Conservation (phyloP, 1,140 invertebrate genomes). For the Achatina immaculata region DNA sequence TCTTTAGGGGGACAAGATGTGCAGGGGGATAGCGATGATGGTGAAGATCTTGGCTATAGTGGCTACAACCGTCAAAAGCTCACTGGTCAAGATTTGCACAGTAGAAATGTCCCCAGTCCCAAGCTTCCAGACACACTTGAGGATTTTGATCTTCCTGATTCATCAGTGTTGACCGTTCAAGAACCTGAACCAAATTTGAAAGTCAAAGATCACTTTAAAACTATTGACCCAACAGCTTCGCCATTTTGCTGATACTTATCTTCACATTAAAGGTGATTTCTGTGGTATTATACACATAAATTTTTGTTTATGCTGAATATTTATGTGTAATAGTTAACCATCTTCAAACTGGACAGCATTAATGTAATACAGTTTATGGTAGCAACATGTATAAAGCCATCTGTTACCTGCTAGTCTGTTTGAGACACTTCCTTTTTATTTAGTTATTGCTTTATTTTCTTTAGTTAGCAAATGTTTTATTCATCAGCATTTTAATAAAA, state of each 20-base stretch:
- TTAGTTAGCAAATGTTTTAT: background rate
- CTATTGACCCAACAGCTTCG: slow-evolving; percentile 70
- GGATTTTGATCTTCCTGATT: slow-evolving; percentile 36
- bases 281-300: background rate
- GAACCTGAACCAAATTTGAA: slow-evolving; percentile 53
- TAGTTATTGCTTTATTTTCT: background rate
- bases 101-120: slow-evolving; percentile 41
- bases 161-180: slow-evolving; percentile 3
- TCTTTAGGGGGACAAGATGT: slow-evolving; percentile 56
- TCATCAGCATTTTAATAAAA: slow-evolving; percentile 6
- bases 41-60: slow-evolving; percentile 49
- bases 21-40: slow-evolving; percentile 40
- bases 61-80: slow-evolving; percentile 57
- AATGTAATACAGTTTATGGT: background rate
- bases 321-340: background rate
- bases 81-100: slow-evolving; percentile 30
- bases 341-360: no score
- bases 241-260: slow-evolving; percentile 64
- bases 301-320: background rate
- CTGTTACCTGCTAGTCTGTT: background rate
- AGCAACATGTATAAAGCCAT: background rate
- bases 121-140: slow-evolving; percentile 39
- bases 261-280: background rate
- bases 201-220: slow-evolving; percentile 68
- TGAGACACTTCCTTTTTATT: background rate